These are phyloP conservation scores for Zalophus californianus DNA, from an alignment of 2,797 vertebrate species.

Conservation along the genomic window DNA sequence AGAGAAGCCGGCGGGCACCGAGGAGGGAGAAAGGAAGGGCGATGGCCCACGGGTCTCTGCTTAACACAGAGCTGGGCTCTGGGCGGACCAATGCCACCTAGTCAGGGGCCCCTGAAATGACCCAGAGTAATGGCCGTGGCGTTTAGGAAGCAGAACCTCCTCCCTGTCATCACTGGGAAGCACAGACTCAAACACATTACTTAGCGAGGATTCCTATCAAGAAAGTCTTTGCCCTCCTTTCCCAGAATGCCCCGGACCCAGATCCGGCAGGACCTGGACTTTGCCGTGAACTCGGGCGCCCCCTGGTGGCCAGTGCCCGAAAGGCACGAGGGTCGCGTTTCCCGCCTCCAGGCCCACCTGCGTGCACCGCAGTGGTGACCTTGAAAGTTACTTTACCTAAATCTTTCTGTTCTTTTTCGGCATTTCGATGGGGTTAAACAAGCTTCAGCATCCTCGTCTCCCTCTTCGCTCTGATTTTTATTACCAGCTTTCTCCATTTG, in stretches of 20 bases:
- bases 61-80: not conserved
- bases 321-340: not conserved
- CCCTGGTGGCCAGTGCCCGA: constrained; percentile 15
- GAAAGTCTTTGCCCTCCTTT: not conserved
- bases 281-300: not conserved
- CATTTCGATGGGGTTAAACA: not conserved
- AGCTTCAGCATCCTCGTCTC: not conserved
- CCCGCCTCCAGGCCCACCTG: rapidly evolving
- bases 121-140: rapidly evolving
- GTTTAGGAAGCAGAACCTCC: not conserved
- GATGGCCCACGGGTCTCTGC: rapidly evolving
- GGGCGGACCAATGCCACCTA: not conserved
- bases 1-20: not conserved
- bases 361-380: rapidly evolving
- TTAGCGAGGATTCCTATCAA: not conserved
- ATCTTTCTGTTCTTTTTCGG: not conserved
- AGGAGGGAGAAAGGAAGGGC: rapidly evolving
- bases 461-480: not conserved
- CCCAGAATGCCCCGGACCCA: not conserved
- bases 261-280: rapidly evolving
- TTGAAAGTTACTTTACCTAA: not conserved
- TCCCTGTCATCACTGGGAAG: not conserved
- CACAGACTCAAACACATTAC: not conserved
- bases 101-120: not conserved
- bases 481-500: not conserved